A percentile compares a stretch with the other conserved stretches of the same genome.
phyloP scores from a whole-genome alignment of 1,140 invertebrate species.

The Drosophila paulistorum region DNA sequence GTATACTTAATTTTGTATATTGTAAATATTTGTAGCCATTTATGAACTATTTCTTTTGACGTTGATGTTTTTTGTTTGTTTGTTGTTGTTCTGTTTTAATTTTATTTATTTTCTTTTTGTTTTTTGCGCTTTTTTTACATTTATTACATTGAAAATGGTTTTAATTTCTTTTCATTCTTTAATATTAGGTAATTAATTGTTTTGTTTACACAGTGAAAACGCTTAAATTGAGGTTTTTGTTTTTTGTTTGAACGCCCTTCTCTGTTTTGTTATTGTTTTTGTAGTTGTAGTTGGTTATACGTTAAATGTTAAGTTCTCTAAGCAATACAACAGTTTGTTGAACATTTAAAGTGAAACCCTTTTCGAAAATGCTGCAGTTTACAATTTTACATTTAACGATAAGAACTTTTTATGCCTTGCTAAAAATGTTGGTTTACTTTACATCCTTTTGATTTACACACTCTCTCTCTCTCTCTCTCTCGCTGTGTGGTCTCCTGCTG shows the following conservation, averaged over 20 bases:
- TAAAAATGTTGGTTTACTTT: background rate
- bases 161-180: conserved; percentile 10
- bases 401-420: conserved; percentile 1
- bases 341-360: conserved; percentile 72
- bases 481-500: no score
- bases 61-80: background rate
- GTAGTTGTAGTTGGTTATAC: conserved; percentile 2
- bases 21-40: conserved; percentile 1
- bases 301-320: conserved; percentile 34
- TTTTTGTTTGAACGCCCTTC: background rate
- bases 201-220: conserved; percentile 46
- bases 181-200: conserved; percentile 13
- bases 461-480: background rate
- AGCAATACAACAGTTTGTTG: conserved; percentile 38
- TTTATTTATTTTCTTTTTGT: background rate
- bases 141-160: conserved; percentile 14
- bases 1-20: conserved; percentile 4
- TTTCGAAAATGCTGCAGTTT: conserved; percentile 73
- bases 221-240: conserved; percentile 20
- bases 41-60: background rate
- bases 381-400: conserved; percentile 42
- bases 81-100: background rate
- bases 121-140: background rate
- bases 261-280: conserved; percentile 1
- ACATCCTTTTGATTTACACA: background rate